These are phyloP conservation scores for Garrulus glandarius DNA, from an alignment of 2,797 vertebrate species.

Conservation along the genomic window DNA sequence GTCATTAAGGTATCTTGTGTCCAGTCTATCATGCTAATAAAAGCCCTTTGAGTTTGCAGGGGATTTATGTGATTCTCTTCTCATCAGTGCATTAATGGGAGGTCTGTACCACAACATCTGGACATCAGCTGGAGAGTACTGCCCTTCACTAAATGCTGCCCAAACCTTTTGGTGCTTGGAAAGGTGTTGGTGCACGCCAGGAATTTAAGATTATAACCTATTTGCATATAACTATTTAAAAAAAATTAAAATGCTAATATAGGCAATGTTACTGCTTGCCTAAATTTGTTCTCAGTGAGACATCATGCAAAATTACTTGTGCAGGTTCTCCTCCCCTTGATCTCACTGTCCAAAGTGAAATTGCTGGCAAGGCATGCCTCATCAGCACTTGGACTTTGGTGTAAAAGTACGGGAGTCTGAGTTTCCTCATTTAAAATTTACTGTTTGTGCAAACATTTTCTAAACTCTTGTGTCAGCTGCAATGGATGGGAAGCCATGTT, in stretches of 20 bases:
- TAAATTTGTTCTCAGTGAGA: background rate
- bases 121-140: background rate
- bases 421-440: background rate
- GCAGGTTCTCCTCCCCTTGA: background rate
- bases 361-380: background rate
- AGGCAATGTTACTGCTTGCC: background rate
- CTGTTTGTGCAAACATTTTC: background rate
- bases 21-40: background rate
- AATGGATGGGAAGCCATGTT: background rate
- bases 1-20: background rate
- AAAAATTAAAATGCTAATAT: background rate
- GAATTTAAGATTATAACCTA: background rate
- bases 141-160: background rate
- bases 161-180: background rate
- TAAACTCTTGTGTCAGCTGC: background rate
- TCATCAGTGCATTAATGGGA: background rate
- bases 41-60: background rate
- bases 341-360: background rate
- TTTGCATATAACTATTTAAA: background rate
- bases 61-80: background rate
- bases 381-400: fast-evolving
- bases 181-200: background rate
- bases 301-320: background rate
- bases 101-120: background rate
- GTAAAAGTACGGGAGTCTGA: background rate